Evolutionary conservation across 2,888 invertebrate genomes (phyloP).

Genomic region (Sylvicola fuscatus): DNA sequence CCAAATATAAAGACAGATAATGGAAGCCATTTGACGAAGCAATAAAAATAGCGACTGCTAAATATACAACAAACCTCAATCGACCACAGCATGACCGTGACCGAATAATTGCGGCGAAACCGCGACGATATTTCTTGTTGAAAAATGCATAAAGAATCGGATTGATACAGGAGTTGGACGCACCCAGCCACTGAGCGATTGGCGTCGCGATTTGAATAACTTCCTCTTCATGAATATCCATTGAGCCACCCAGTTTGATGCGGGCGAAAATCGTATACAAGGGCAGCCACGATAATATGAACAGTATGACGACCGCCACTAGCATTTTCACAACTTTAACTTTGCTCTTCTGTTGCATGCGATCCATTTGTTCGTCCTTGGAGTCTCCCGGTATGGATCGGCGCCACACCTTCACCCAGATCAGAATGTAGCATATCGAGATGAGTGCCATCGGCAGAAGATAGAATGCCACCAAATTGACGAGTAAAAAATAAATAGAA

Average conservation of each 20-base stretch:
- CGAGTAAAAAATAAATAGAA: slow-evolving; percentile 69
- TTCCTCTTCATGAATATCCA: slow-evolving; percentile 45
- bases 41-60: neutral
- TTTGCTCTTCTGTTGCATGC: slow-evolving; percentile 86
- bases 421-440: slow-evolving; percentile 76
- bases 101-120: slow-evolving; percentile 73
- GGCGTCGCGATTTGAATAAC: slow-evolving; percentile 64
- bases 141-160: slow-evolving; percentile 88
- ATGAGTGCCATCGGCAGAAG: slow-evolving; percentile 78
- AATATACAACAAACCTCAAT: slow-evolving; percentile 29
- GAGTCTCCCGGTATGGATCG: slow-evolving; percentile 78
- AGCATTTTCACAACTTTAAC: slow-evolving; percentile 91
- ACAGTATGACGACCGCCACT: slow-evolving; percentile 78
- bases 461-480: slow-evolving; percentile 77
- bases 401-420: slow-evolving; percentile 79
- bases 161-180: slow-evolving; percentile 89
- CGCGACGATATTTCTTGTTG: slow-evolving; percentile 80
- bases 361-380: slow-evolving; percentile 76
- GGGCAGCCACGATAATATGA: slow-evolving; percentile 84
- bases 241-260: slow-evolving; percentile 57
- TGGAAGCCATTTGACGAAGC: neutral
- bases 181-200: slow-evolving; percentile 79
- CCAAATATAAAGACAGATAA: neutral
- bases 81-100: slow-evolving; percentile 72
- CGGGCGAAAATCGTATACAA: slow-evolving; percentile 75